Evolutionary conservation across 1,140 invertebrate genomes (phyloP), one percentile per base, ranked within the genome.

Genomic region (Amyelois transitella): DNA sequence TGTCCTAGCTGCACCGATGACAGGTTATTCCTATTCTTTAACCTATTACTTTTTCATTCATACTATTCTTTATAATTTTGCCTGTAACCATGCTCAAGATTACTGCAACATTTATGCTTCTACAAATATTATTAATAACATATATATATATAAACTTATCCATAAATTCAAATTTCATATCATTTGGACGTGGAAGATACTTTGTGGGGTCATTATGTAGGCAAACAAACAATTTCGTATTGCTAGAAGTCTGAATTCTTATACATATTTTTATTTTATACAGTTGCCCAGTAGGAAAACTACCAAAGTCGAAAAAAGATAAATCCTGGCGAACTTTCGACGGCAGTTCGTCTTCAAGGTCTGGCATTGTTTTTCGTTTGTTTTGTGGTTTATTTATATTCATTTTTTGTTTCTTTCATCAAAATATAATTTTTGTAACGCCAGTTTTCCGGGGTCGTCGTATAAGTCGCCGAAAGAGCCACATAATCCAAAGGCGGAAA

Each of bases 261-360:
- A 38, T 38, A 2, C 25, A 28, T 38, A 8, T 38, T 8, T 38
- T 51, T 18, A 45, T 14, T n/a, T 54, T 43, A 43, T 52, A 21
- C 25, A 70, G 64, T 48, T 70, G 67, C 62, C 62, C 56, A 48
- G 52, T 56, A 59, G 17, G 60, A 22, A 55, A 58, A 38, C 44
- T 51, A 10, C 10, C 8, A 2, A 38, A 53, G 43, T 69, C 55
- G 7, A 60, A 69, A 57, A 72, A 70, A 56, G 32, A 38, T 14
- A 38, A 38, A 14, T 57, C 67, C 2, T 79, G 76, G 76, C 60
- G 69, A 49, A 77, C 72, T 2, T 79, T 51, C 45, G 74, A 77
- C 25, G 72, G 74, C 12, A 14, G 32, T 38, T 60, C 67, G 6
- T 38, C 69, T 20, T 45, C 24, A 55, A 62, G 86, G 88, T 67